phyloP scores from a whole-genome alignment of 1,140 invertebrate genomes.

The Lepidurus arcticus region DNA sequence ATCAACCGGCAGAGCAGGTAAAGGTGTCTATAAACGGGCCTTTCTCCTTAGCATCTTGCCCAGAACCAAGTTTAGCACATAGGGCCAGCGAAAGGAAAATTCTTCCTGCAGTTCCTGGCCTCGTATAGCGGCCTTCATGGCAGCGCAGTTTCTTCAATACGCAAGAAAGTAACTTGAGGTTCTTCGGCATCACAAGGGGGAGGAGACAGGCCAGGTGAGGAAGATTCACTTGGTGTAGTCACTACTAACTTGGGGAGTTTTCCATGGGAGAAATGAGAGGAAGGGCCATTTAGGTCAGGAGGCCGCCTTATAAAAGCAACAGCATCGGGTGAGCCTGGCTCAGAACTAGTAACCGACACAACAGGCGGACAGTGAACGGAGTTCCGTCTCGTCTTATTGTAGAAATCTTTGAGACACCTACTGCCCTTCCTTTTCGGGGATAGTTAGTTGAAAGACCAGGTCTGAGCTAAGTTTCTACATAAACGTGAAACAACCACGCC shows the following conservation, averaged over 20 bases:
- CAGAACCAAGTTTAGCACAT: too few relatives aligned
- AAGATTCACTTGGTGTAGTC: neutral
- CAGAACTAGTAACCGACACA: neutral
- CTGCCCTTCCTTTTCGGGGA: conserved; percentile 6
- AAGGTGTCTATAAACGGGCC: too few relatives aligned
- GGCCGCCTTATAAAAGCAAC: conserved; percentile 33
- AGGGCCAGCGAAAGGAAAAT: neutral
- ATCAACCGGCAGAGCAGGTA: too few relatives aligned
- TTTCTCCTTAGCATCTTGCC: too few relatives aligned
- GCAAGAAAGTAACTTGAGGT: neutral
- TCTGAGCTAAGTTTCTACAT: neutral
- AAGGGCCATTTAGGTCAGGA: conserved; percentile 32
- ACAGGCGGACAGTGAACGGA: conserved; percentile 1
- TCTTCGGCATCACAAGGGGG: neutral
- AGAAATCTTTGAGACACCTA: conserved; percentile 13
- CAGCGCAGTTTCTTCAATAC: neutral
- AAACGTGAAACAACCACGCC: conserved; percentile 21
- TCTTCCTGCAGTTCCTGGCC: neutral
- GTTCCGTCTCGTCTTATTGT: neutral
- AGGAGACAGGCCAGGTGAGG: neutral
- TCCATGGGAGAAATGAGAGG: neutral
- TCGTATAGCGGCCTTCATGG: neutral
- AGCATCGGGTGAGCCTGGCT: conserved; percentile 12
- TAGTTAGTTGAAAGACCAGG: neutral
- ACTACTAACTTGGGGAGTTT: conserved; percentile 2